Conservation (phyloP, 2,113 vertebrate species). For the Microtus pennsylvanicus region DNA sequence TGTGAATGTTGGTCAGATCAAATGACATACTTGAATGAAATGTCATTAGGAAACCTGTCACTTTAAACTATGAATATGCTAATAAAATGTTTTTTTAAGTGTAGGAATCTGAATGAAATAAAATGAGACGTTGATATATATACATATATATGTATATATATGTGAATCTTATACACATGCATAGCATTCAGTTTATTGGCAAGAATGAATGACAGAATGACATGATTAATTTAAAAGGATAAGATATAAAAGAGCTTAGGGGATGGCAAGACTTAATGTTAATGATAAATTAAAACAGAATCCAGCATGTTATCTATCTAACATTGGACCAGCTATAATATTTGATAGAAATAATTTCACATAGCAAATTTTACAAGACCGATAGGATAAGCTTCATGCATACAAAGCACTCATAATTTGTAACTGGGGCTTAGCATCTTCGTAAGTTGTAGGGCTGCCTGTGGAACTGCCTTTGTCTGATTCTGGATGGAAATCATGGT, state of each 20-base stretch:
- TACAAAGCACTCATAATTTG: conserved; percentile 42
- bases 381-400: conserved; percentile 6
- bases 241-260: conserved; percentile 29
- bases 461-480: conserved; percentile 32
- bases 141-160: not conserved
- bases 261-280: not conserved
- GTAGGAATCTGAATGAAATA: not conserved
- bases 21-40: not conserved
- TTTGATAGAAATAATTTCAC: conserved; percentile 1
- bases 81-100: not conserved
- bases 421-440: conserved; percentile 12
- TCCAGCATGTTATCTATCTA: conserved; percentile 28
- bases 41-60: not conserved
- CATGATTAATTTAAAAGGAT: too few species aligned
- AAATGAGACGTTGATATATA: conserved; percentile 8
- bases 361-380: conserved; percentile 22
- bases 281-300: conserved; percentile 32
- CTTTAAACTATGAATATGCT: not conserved
- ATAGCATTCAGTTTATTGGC: not conserved
- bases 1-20: not conserved
- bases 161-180: not conserved
- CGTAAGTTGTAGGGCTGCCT: not conserved
- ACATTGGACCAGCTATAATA: conserved; percentile 29
- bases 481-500: not conserved
- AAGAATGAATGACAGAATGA: conserved; percentile 26